phyloP scores from a whole-genome alignment of 2,113 vertebrate genomes.

The Saccopteryx bilineata region DNA sequence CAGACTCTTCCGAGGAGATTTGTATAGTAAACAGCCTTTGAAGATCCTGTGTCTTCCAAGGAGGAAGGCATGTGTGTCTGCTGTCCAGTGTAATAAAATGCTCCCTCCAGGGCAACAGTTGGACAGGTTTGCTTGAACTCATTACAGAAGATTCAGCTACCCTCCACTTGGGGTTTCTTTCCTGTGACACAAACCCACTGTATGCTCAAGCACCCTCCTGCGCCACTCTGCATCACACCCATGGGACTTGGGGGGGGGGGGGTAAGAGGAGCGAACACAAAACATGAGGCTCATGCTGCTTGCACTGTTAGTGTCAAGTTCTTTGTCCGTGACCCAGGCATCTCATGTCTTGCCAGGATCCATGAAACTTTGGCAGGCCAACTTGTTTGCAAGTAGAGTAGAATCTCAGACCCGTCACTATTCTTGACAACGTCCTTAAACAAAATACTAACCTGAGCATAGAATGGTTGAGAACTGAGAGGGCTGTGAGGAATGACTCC shows the following conservation, averaged over 20 bases:
- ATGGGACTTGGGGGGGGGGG: background rate
- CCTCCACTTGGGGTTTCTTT: background rate
- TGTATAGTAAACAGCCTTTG: background rate
- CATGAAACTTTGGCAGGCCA: background rate
- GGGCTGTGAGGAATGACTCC: background rate
- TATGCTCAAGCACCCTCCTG: background rate
- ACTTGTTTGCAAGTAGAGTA: background rate
- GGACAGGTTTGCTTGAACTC: slow-evolving; percentile 16
- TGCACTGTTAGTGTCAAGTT: background rate
- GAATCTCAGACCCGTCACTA: background rate
- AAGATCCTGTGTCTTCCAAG: background rate
- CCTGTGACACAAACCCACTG: background rate
- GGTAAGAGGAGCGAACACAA: background rate
- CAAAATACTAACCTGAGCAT: background rate
- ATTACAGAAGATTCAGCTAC: background rate
- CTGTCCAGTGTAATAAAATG: background rate
- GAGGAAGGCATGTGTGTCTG: background rate
- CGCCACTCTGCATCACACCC: background rate
- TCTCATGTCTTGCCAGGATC: background rate
- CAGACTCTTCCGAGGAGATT: background rate
- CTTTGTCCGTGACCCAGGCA: background rate
- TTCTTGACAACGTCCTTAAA: background rate
- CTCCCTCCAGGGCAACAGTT: background rate
- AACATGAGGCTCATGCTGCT: background rate
- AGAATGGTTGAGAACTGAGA: background rate